Evolutionary conservation across 2,888 invertebrate species (phyloP).

Genomic region (Amphipyra berbera): DNA sequence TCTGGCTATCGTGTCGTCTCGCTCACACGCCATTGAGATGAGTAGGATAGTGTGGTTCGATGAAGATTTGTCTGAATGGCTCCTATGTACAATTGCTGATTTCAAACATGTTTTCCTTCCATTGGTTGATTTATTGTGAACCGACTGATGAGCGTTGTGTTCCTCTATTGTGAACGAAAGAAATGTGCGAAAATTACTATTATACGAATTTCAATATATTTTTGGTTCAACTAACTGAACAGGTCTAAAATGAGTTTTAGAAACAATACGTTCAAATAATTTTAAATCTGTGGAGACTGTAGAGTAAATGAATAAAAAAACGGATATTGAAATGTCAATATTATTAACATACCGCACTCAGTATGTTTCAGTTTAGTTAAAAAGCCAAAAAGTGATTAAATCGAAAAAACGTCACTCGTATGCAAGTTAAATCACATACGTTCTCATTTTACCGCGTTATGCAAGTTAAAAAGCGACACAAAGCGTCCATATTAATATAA

Average conservation of each 20-base stretch:
- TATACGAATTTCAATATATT: no score
- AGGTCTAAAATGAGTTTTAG: not conserved
- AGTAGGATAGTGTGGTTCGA: slow-evolving; percentile 16
- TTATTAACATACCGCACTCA: not conserved
- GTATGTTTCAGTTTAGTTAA: slow-evolving; percentile 25
- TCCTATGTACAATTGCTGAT: not conserved
- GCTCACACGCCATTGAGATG: slow-evolving; percentile 55
- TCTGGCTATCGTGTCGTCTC: slow-evolving; percentile 56
- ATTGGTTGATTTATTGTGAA: no score
- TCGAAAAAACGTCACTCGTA: slow-evolving; percentile 47
- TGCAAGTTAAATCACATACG: slow-evolving; percentile 52
- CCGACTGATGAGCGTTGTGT: no score
- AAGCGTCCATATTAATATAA: slow-evolving; percentile 25
- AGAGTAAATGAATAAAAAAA: not conserved
- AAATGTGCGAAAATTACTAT: no score
- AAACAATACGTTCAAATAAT: no score
- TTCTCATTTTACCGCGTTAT: slow-evolving; percentile 42
- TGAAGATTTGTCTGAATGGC: not conserved
- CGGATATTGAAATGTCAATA: not conserved
- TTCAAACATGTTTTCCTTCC: no score
- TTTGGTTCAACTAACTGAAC: no score
- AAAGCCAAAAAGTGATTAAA: slow-evolving; percentile 35
- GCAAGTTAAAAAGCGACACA: slow-evolving; percentile 33
- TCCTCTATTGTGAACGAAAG: no score
- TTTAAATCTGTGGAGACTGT: not conserved